Percentiles rank a stretch among this genome's conserved stretches.
Evolutionary conservation across 2,113 vertebrate species (phyloP).

Genomic region (Lagenorhynchus albirostris): DNA sequence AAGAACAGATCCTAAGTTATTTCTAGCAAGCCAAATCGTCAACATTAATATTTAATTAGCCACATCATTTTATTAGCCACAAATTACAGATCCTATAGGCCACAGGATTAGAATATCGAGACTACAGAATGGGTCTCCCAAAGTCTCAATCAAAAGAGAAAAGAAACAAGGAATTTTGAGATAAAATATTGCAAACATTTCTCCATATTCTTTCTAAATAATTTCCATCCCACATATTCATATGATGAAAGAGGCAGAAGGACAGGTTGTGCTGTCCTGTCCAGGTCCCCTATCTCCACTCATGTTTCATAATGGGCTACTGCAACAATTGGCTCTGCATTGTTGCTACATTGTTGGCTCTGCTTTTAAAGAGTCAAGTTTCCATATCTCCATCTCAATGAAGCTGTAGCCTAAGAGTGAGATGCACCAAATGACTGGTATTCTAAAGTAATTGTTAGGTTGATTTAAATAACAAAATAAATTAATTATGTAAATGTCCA

Average conservation of each 20-base stretch:
- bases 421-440: neutral
- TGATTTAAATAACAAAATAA: conserved; percentile 50
- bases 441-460: neutral
- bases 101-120: neutral
- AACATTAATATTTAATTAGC: neutral
- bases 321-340: neutral
- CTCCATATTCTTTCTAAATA: neutral
- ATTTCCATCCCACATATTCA: neutral
- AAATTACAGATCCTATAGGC: neutral
- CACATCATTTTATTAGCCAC: neutral
- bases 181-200: neutral
- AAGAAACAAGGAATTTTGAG: neutral
- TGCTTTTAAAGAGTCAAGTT: conserved; percentile 4
- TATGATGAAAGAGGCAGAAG: neutral
- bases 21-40: neutral
- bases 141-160: neutral
- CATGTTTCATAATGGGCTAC: neutral
- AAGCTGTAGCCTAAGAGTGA: neutral
- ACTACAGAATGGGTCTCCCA: neutral
- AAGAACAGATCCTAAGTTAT: neutral
- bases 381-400: conserved; percentile 35
- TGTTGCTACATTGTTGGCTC: neutral
- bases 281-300: neutral
- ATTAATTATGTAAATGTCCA: conserved; percentile 35
- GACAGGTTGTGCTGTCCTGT: neutral